phyloP scores from a whole-genome alignment of 2,113 vertebrate species.

The Brachyhypopomus occidentalis region DNA sequence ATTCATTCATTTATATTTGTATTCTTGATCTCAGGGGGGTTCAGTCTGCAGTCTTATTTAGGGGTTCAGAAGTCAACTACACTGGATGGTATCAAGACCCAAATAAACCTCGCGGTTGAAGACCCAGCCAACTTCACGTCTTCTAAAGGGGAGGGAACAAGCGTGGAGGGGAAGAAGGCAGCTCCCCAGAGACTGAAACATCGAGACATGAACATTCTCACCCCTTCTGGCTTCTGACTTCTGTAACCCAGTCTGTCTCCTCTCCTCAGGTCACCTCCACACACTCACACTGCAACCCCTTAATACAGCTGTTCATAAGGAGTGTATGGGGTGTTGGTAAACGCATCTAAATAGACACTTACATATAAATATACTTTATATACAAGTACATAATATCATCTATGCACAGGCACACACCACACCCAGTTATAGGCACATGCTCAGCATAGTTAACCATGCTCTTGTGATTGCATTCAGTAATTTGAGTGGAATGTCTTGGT shows the following conservation, averaged over 20 bases:
- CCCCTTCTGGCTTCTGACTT: constrained; percentile 81
- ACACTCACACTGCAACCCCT: neutral
- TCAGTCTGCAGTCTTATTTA: constrained; percentile 85
- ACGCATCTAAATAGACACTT: neutral
- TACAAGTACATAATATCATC: neutral
- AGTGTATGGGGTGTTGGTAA: neutral
- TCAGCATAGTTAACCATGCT: neutral
- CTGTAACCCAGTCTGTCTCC: constrained; percentile 26
- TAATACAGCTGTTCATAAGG: neutral
- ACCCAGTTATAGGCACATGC: neutral
- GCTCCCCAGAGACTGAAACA: constrained; percentile 83
- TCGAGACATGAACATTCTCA: constrained; percentile 83
- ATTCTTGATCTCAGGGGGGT: constrained; percentile 69
- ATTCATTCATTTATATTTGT: neutral
- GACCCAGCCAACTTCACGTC: constrained; percentile 78
- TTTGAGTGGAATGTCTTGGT: neutral
- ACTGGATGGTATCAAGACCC: constrained; percentile 86
- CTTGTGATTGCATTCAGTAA: neutral
- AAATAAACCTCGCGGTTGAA: constrained; percentile 79
- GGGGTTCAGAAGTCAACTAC: constrained; percentile 87
- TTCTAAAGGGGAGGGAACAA: constrained; percentile 83
- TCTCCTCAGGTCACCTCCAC: constrained; percentile 11
- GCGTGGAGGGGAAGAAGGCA: constrained; percentile 73
- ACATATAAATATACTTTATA: too few relatives aligned
- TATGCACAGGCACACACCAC: neutral